phyloP scores from a whole-genome alignment of 2,888 invertebrate genomes.

The Marasmarcha lunaedactyla region DNA sequence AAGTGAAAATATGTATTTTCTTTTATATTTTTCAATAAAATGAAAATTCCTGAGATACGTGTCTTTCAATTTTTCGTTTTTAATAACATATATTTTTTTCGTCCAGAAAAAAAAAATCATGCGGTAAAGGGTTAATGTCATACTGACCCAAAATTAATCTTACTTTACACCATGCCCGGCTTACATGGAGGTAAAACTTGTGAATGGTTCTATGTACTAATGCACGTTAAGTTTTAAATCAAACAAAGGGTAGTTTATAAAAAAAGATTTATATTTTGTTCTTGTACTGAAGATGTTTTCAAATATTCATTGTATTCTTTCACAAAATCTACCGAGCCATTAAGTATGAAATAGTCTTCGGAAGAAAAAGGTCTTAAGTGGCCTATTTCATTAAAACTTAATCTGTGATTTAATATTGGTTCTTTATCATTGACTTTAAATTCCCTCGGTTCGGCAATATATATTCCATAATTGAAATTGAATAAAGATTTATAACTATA shows the following conservation, averaged over 20 bases:
- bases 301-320: slow-evolving; percentile 42
- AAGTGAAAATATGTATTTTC: too few relatives aligned
- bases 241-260: slow-evolving; percentile 13
- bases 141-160: too few relatives aligned
- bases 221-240: too few relatives aligned
- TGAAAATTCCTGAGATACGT: too few relatives aligned
- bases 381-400: slow-evolving; percentile 36
- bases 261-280: slow-evolving; percentile 41
- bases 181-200: too few relatives aligned
- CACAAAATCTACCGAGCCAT: slow-evolving; percentile 73
- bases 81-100: too few relatives aligned
- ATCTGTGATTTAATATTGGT: slow-evolving; percentile 41
- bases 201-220: too few relatives aligned
- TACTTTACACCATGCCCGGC: too few relatives aligned
- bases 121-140: too few relatives aligned
- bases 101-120: too few relatives aligned
- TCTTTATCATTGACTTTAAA: slow-evolving; percentile 58
- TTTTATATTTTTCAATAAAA: too few relatives aligned
- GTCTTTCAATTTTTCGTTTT: too few relatives aligned
- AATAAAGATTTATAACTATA: slow-evolving; percentile 72
- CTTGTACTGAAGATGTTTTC: background rate
- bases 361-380: slow-evolving; percentile 29
- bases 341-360: slow-evolving; percentile 64
- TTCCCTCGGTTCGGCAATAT: slow-evolving; percentile 40
- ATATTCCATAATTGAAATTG: slow-evolving; percentile 80